phyloP scores from a whole-genome alignment of 2,797 vertebrate species.

The Borostomias antarcticus region DNA sequence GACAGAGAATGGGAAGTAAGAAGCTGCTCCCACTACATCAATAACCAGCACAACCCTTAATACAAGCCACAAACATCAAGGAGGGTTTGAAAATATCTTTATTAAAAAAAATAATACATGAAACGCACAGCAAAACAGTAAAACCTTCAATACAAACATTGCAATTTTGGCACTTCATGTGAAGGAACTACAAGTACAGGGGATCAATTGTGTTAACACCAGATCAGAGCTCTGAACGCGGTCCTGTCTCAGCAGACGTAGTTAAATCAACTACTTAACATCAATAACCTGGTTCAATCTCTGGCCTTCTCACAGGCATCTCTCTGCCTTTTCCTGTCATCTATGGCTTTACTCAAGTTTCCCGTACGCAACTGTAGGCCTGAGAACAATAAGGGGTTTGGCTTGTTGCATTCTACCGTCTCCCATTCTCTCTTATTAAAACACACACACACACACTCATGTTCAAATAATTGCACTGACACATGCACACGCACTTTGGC shows the following conservation, averaged over 20 bases:
- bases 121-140: conserved; percentile 42
- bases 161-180: conserved; percentile 32
- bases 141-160: conserved; percentile 38
- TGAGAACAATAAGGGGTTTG: neutral
- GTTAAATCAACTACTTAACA: no score
- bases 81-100: conserved; percentile 57
- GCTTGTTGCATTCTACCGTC: no score
- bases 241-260: no score
- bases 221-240: no score
- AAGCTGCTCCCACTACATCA: no score
- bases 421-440: neutral
- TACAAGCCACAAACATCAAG: neutral
- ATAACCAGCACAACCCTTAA: neutral
- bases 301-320: no score
- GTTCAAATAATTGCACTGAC: conserved; percentile 16
- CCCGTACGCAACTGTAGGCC: no score
- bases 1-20: conserved; percentile 8
- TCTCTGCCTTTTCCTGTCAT: no score
- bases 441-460: neutral
- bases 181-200: no score
- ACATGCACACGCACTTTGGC: conserved; percentile 25
- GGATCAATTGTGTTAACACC: no score
- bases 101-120: conserved; percentile 48
- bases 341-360: no score
- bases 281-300: no score